Base-by-base conservation (phyloP, 2,888 invertebrate genomes). In the Parascotia fuliginaria region DNA sequence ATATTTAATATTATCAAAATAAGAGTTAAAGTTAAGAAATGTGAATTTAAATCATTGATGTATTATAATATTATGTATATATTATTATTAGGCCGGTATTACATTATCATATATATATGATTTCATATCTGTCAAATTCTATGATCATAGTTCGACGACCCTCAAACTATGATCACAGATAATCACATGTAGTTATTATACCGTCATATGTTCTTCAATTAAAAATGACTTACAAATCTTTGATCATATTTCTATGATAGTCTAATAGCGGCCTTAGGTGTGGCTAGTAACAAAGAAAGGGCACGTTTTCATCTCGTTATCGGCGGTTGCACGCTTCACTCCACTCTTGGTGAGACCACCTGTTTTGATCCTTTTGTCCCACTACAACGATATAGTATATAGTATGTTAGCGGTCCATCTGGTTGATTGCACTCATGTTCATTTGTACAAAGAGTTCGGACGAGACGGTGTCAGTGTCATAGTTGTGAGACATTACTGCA, bases 221-320 rank as follows among this genome's bases (percentile, higher is more conserved):
- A n/a, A n/a, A n/a, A n/a, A n/a, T n/a, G n/a, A n/a, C n/a, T n/a
- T n/a, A n/a, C n/a, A n/a, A n/a, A n/a, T n/a, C n/a, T n/a, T n/a
- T n/a, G n/a, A n/a, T n/a, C n/a, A n/a, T n/a, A n/a, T n/a, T n/a
- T n/a, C n/a, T n/a, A n/a, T n/a, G n/a, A n/a, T n/a, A n/a, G n/a
- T n/a, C n/a, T n/a, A n/a, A n/a, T n/a, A n/a, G n/a, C n/a, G n/a
- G n/a, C n/a, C n/a, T n/a, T n/a, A n/a, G n/a, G 16, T 46, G n/a
- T 34, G 28, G 29, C 12, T 11, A 41, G 24, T 38, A 24, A 34
- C 43, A 41, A 43, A 47, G 41, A 59, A 33, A 51, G 46, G 64
- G 47, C 64, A 57, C 53, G 48, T 63, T 63, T 49, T 48, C 57
- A 47, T 51, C 54, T 66, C 42, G 63, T 65, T 66, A 66, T 66